These are phyloP conservation scores for Amphiprion percula DNA, from an alignment of 2,113 vertebrate genomes.

Conservation along the genomic window DNA sequence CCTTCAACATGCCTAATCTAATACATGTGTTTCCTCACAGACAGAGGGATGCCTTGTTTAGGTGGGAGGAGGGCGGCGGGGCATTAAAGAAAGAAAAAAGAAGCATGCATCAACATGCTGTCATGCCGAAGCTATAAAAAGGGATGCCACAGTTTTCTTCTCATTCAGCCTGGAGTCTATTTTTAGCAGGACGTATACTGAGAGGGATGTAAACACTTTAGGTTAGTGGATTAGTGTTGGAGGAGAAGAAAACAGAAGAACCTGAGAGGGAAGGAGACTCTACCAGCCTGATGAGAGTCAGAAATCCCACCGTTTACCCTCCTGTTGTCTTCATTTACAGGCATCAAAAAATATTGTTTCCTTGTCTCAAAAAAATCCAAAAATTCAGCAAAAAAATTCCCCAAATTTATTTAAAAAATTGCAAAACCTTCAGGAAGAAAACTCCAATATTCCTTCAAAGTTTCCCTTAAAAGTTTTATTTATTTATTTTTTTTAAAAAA, in stretches of 20 bases:
- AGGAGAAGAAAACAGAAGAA: background rate
- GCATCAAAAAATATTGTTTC: no score
- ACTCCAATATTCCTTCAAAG: no score
- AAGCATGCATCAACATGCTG: conserved; percentile 69
- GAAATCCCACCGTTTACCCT: conserved; percentile 51
- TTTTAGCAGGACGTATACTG: conserved; percentile 73
- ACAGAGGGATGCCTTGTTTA: conserved; percentile 81
- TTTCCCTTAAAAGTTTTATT: no score
- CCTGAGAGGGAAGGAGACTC: conserved; percentile 7
- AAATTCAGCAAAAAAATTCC: no score
- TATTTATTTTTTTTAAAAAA: no score
- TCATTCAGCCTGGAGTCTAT: conserved; percentile 77
- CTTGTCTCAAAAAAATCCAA: no score
- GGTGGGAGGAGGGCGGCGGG: conserved; percentile 14
- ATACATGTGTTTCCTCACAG: conserved; percentile 83
- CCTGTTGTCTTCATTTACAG: no score
- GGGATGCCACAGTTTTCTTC: conserved; percentile 70
- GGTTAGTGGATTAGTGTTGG: background rate
- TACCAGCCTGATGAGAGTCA: background rate
- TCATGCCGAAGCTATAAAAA: conserved; percentile 81
- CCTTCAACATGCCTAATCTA: conserved; percentile 83
- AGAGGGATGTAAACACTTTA: conserved; percentile 33
- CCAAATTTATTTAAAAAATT: no score
- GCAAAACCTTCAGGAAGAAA: no score
- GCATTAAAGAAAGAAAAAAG: background rate